Conservation (phyloP, 1,140 invertebrate genomes). For the Drosophila cardini region DNA sequence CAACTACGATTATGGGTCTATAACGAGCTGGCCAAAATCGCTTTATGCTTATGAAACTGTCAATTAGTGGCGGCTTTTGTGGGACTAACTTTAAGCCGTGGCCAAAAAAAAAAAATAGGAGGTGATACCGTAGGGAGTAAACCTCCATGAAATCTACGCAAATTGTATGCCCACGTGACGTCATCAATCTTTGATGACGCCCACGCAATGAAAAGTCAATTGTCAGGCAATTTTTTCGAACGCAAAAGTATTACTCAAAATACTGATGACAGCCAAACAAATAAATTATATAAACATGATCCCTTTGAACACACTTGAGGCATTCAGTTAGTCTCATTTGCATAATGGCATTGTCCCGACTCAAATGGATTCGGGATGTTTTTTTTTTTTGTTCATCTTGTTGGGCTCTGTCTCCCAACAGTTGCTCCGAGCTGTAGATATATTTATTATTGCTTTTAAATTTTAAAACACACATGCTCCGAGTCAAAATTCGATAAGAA, state of each 20-base stretch:
- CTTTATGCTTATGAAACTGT: constrained; percentile 67
- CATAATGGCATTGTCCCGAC: constrained; percentile 69
- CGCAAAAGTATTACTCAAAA: constrained; percentile 25
- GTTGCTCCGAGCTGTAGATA: background rate
- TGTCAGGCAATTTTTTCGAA: constrained; percentile 36
- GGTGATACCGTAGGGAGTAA: background rate
- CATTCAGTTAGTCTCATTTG: constrained; percentile 58
- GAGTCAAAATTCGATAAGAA: background rate
- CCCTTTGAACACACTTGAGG: constrained; percentile 71
- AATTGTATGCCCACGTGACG: constrained; percentile 46
- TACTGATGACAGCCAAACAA: constrained; percentile 74
- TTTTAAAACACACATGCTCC: constrained; percentile 2
- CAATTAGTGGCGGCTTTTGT: constrained; percentile 72
- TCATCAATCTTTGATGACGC: constrained; percentile 59
- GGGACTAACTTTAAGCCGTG: constrained; percentile 57
- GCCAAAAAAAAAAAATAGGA: too few relatives aligned
- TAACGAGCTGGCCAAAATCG: constrained; percentile 61
- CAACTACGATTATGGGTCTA: constrained; percentile 43
- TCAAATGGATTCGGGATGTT: constrained; percentile 4
- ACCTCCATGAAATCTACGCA: background rate
- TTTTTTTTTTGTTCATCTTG: background rate
- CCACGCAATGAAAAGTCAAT: constrained; percentile 49
- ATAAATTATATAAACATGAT: constrained; percentile 82
- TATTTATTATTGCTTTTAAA: constrained; percentile 15
- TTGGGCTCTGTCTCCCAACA: constrained; percentile 3